Evolutionary conservation across 2,888 invertebrate species (phyloP), one percentile per base, ranked within the genome.

Genomic region (Vannuccia rotundouncinata): DNA sequence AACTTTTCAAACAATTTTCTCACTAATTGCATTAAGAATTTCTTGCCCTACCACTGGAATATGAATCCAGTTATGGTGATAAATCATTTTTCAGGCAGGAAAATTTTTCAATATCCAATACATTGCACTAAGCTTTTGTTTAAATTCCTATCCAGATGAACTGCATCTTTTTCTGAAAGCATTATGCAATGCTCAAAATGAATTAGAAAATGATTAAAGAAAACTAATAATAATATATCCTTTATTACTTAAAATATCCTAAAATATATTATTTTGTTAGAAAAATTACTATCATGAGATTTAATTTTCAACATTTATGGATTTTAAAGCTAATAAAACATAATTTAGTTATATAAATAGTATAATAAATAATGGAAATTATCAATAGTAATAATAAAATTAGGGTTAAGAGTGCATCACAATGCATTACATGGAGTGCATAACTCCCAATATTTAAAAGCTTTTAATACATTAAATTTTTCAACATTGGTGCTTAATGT

Each of bases 371-470:
- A n/a, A n/a, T n/a, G n/a, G n/a, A n/a, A n/a, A n/a, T n/a, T n/a
- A n/a, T n/a, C n/a, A n/a, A n/a, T n/a, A n/a, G n/a, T n/a, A n/a
- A n/a, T n/a, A n/a, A n/a, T n/a, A n/a, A n/a, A n/a, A n/a, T n/a
- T n/a, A n/a, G n/a, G n/a, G n/a, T n/a, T n/a, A n/a, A n/a, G n/a
- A n/a, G n/a, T n/a, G n/a, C n/a, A n/a, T n/a, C n/a, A n/a, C n/a
- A n/a, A n/a, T n/a, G 66, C 66, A 66, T 66, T 22, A 66, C 25
- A 66, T 66, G 66, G 66, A 66, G 66, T 66, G 22, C 10, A 66
- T 27, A 66, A 66, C 66, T 66, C 66, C 66, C 25, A 66, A 66
- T 66, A 66, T 66, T 66, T 66, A 66, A n/a, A 66, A 66, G 25
- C 66, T 66, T 66, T 66, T 66, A 27, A 66, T 27, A n/a, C 66